These are phyloP conservation scores for Centropus unirufus DNA, from an alignment of 2,113 vertebrate species.

Conservation along the genomic window DNA sequence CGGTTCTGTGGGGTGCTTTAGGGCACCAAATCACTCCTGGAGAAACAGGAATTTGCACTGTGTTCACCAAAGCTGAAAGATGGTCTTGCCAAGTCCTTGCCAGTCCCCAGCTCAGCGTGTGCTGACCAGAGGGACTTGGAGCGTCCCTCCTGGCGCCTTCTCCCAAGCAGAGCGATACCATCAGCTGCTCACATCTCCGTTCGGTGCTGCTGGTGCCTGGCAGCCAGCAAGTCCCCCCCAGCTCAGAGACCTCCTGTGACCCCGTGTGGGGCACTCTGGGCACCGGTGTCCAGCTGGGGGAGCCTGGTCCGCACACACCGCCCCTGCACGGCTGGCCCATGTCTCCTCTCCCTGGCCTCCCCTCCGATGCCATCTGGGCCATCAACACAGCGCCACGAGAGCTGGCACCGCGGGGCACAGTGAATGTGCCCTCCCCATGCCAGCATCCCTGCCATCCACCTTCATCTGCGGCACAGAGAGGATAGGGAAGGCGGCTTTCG, in stretches of 20 bases:
- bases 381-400: background rate
- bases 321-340: background rate
- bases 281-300: background rate
- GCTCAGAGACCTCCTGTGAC: accelerated
- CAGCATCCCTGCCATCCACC: accelerated
- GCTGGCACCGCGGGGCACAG: background rate
- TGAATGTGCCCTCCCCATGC: accelerated
- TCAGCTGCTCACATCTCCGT: no score
- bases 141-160: accelerated
- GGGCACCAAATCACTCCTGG: no score
- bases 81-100: accelerated
- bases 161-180: background rate
- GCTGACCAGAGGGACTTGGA: background rate
- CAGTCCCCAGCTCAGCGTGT: background rate
- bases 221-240: background rate
- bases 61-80: no score
- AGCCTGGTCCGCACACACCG: background rate
- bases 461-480: background rate
- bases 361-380: background rate
- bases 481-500: background rate
- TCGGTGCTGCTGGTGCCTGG: background rate
- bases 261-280: background rate
- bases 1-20: background rate
- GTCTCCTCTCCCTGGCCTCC: background rate
- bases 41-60: no score